Conservation (phyloP, 2,888 invertebrate species). For the Phaedon cochleariae region DNA sequence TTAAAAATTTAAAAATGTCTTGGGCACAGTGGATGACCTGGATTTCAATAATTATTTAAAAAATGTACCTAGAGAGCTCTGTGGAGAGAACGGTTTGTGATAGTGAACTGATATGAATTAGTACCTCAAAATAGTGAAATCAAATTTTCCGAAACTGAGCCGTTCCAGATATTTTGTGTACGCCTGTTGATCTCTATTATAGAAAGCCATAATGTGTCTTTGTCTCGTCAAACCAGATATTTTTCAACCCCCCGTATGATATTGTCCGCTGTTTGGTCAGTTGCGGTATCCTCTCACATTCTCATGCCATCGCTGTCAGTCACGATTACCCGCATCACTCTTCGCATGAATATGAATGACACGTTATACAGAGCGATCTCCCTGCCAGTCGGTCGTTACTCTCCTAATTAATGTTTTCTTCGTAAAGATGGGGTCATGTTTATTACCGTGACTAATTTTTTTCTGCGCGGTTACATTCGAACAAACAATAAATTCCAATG, state of each 20-base stretch:
- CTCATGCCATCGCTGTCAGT: constrained; percentile 31
- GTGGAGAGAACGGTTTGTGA: no score
- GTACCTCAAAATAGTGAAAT: no score
- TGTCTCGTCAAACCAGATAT: neutral
- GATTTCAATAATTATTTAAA: no score
- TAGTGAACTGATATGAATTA: no score
- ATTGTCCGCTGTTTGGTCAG: neutral
- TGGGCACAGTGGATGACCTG: no score
- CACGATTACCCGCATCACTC: constrained; percentile 24
- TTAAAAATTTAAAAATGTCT: no score
- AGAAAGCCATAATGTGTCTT: neutral
- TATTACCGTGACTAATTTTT: constrained; percentile 46
- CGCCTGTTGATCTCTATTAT: no score
- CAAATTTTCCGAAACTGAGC: no score
- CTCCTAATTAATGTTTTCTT: constrained; percentile 44
- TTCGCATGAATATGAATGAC: constrained; percentile 24
- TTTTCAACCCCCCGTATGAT: neutral
- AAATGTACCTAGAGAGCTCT: no score
- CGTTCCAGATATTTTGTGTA: no score
- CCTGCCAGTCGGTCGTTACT: constrained; percentile 37
- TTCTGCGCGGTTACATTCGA: constrained; percentile 40
- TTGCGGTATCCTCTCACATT: constrained; percentile 20
- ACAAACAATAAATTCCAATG: constrained; percentile 41
- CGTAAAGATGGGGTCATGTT: constrained; percentile 37
- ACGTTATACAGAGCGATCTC: constrained; percentile 23